Base-by-base conservation (phyloP, 2,888 invertebrate species). In the Trachelus stipa region DNA sequence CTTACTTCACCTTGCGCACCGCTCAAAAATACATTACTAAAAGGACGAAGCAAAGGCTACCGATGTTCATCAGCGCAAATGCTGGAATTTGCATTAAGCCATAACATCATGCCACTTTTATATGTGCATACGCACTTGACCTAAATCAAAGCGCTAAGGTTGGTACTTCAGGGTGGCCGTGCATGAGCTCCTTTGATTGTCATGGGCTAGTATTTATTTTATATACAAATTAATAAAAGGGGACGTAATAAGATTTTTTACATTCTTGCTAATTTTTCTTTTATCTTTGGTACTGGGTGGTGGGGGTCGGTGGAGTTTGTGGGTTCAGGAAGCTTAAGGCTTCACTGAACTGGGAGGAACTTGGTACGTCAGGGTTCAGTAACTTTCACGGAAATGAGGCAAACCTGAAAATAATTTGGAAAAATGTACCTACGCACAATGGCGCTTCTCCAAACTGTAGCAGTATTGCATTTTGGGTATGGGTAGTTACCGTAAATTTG, bases 1-100 rank as follows among this genome's bases (percentile, higher is more conserved):
- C 56, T 56, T 71, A 34, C 71, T 71, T 80, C 79, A 79, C 73
- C 76, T 76, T 77, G 80, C 75, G 75, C 76, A 31, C 30, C 71
- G 82, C 80, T 84, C 83, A 83, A 85, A 83, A 85, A 77, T 80
- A 83, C 85, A 85, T 86, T 82, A 83, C 56, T 56, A 56, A 56
- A 56, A 56, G 56, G 56, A 23, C 56, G 9, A 56, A 56, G 56
- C 23, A 56, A 56, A 56, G 71, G 71, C 71, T 71, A 71, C 71
- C 81, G 79, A 77, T 23, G 82, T 82, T 84, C 82, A 80, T 82
- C 83, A 85, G 75, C 69, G 15, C 31, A 76, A 77, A 78, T 82
- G 80, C 75, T 77, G 84, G 85, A 87, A 89, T 89, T 87, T 88
- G 89, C 85, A 85, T 87, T 9, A 56, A 56, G 56, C 56, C 56